Evolutionary conservation across 2,888 invertebrate species (phyloP).

Genomic region (Tetheella fluctuosa): DNA sequence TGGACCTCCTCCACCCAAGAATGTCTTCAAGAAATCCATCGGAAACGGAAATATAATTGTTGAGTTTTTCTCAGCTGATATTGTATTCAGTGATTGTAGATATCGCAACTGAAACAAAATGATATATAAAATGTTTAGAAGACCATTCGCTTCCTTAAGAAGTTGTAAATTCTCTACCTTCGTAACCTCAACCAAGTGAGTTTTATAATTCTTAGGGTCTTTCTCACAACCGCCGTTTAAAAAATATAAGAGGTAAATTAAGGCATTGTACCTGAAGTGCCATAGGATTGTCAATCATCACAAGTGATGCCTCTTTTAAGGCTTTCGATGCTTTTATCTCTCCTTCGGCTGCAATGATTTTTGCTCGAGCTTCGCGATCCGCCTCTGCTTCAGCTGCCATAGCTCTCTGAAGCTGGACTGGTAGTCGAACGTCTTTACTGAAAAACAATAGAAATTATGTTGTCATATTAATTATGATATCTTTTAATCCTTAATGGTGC

Average conservation of each 20-base stretch:
- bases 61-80: constrained; percentile 97
- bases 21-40: constrained; percentile 88
- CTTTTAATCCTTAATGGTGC: too few species aligned
- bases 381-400: constrained; percentile 90
- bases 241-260: background rate
- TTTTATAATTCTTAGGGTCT: too few species aligned
- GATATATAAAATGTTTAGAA: background rate
- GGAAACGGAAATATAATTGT: constrained; percentile 97
- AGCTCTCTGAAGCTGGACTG: constrained; percentile 86
- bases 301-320: constrained; percentile 93
- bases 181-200: too few species aligned
- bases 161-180: too few species aligned
- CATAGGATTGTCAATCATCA: constrained; percentile 92
- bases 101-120: constrained; percentile 88
- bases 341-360: constrained; percentile 89
- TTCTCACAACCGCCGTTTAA: background rate
- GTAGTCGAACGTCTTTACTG: constrained; percentile 79
- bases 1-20: constrained; percentile 59
- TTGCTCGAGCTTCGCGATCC: constrained; percentile 87
- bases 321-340: constrained; percentile 94
- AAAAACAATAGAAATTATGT: constrained; percentile 26
- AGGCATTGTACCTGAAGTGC: constrained; percentile 78
- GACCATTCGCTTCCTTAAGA: too few species aligned
- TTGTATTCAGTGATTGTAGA: constrained; percentile 94
- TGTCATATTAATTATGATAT: too few species aligned